A percentile compares a stretch with the other conserved stretches of the same genome.
Evolutionary conservation across 1,140 invertebrate genomes (phyloP).

Genomic region (Lucilia cuprina): DNA sequence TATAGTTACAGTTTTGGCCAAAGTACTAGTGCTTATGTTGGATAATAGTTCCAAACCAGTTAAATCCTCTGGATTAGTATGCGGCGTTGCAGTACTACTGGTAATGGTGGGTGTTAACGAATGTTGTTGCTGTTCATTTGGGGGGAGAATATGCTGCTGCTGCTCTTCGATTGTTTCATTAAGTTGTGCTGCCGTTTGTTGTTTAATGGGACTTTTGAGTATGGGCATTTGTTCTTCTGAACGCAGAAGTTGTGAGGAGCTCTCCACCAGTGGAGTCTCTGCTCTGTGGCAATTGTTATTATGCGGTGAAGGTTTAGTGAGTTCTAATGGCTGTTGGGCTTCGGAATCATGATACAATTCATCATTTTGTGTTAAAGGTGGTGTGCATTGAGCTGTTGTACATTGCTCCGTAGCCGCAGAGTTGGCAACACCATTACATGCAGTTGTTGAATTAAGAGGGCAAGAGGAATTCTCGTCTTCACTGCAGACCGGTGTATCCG

Average conservation of each 20-base stretch:
- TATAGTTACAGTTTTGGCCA: conserved; percentile 64
- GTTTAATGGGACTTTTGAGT: not conserved
- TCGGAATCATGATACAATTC: conserved; percentile 29
- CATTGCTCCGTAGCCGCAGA: not conserved
- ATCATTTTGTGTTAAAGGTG: conserved; percentile 10
- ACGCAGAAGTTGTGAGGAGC: not conserved
- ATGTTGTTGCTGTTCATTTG: not conserved
- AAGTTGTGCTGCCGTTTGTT: not conserved
- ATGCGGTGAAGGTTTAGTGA: conserved; percentile 48
- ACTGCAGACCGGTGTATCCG: conserved; percentile 69
- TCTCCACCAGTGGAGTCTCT: not conserved
- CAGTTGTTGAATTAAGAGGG: conserved; percentile 43
- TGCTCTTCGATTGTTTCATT: not conserved
- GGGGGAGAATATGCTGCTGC: not conserved
- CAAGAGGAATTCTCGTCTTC: conserved; percentile 57
- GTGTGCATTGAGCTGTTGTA: conserved; percentile 38
- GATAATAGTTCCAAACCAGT: conserved; percentile 82
- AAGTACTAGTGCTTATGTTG: conserved; percentile 77
- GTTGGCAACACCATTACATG: not conserved
- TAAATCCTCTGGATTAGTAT: conserved; percentile 67
- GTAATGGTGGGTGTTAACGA: not conserved
- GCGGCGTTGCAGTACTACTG: conserved; percentile 10
- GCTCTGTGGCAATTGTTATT: not conserved
- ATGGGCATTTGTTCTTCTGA: conserved; percentile 27
- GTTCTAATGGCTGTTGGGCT: conserved; percentile 48